Conservation (phyloP, 2,113 vertebrate species). For the Hemiscyllium ocellatum region DNA sequence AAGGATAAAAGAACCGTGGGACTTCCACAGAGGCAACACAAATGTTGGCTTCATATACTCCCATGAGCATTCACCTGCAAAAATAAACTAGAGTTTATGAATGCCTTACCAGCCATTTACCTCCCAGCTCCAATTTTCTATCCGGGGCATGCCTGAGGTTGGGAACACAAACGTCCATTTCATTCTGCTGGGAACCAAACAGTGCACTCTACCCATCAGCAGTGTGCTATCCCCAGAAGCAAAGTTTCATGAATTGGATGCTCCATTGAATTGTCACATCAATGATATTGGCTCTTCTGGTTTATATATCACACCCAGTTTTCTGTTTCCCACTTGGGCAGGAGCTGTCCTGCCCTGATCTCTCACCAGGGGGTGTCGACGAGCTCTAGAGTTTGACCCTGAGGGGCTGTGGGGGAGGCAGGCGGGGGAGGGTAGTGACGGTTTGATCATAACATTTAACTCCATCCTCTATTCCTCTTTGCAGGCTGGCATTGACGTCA, state of each 20-base stretch:
- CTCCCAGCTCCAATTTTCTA: too few relatives aligned
- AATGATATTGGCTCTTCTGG: background rate
- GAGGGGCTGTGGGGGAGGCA: too few relatives aligned
- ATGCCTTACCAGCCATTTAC: too few relatives aligned
- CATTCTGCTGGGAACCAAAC: background rate
- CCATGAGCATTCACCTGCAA: too few relatives aligned
- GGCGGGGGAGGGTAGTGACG: background rate
- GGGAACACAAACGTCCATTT: too few relatives aligned
- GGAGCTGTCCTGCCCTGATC: too few relatives aligned
- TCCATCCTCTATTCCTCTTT: background rate
- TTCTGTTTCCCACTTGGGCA: background rate
- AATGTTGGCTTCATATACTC: too few relatives aligned
- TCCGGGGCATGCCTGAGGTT: too few relatives aligned
- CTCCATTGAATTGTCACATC: background rate
- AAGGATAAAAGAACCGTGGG: too few relatives aligned
- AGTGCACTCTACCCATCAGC: background rate
- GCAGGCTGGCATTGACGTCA: conserved; percentile 83
- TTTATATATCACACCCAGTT: background rate
- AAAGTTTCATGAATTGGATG: background rate
- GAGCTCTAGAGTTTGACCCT: background rate
- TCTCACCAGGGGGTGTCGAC: too few relatives aligned
- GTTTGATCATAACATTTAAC: background rate
- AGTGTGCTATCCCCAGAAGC: background rate
- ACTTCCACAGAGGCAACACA: too few relatives aligned
- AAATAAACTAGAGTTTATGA: too few relatives aligned